Conservation (phyloP, 2,113 vertebrate species). For the Emydura subglobosa region DNA sequence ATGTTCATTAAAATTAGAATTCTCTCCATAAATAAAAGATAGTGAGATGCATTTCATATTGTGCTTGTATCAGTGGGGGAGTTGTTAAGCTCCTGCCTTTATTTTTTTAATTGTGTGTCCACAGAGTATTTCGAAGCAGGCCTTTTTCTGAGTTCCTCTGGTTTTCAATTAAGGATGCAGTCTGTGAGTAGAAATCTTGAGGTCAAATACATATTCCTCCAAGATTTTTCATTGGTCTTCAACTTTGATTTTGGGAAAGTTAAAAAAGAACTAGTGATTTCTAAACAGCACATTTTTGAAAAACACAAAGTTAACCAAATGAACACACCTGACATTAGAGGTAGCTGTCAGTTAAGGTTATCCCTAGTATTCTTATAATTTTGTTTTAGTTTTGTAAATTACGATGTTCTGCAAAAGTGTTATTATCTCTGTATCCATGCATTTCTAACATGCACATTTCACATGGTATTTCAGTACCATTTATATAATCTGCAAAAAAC, state of each 20-base stretch:
- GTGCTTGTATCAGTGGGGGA: accelerated
- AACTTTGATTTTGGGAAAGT: neutral
- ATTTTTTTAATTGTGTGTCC: neutral
- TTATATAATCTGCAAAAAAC: neutral
- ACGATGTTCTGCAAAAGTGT: neutral
- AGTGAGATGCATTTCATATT: accelerated
- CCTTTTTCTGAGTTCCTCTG: neutral
- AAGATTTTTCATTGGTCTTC: neutral
- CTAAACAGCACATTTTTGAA: neutral
- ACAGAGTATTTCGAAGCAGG: neutral
- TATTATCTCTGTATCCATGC: neutral
- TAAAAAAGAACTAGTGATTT: neutral
- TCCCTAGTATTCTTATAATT: neutral
- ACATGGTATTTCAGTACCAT: neutral
- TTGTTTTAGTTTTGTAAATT: neutral
- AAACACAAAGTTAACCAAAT: neutral
- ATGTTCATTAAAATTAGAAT: accelerated
- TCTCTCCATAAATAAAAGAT: neutral
- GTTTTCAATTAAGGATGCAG: neutral
- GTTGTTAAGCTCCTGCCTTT: neutral
- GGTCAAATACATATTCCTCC: neutral
- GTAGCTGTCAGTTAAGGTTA: neutral
- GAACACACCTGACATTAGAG: neutral
- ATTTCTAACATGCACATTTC: neutral
- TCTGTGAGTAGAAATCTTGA: neutral